Base-by-base conservation (phyloP, 2,797 vertebrate species). In the Graptemys geographica region DNA sequence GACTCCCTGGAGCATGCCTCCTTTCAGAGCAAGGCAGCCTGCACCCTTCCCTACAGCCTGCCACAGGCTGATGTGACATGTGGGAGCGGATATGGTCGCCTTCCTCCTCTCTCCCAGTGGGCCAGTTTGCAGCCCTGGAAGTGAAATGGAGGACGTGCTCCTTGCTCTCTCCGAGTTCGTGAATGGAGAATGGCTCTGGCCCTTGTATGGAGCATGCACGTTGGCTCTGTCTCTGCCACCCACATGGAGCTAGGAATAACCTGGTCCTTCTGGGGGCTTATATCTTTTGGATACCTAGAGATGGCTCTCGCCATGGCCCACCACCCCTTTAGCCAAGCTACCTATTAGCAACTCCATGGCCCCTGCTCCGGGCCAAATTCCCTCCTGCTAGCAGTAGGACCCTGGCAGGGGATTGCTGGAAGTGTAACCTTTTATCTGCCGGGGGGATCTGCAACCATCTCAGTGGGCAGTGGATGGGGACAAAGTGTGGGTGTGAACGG, bases 1-100 rank as follows among this genome's bases (percentile, higher is more conserved):
- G 13, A 90, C 89, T 92, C 84, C 69, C 65, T 6, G 87, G 90
- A 94, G 57, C 78, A 88, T 85, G 93, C 87, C 94, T 88, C 95
- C 86, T 96, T 93, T 95, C 95, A 96, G 90, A 65, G 82, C 92
- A 79, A n/a, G 16, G 31, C 31, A 33, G 33, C 62, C 59, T 33
- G 13, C 4, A 8, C 59, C 59, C 31, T 15, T 65, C 31, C 59
- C 59, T n/a, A 4, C 57, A 59, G 59, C 57, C 57, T 15, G 57
- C 31, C 31, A 8, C 62, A 65, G 62, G 18, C 33, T 5, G 33
- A 33, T 69, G 62, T 19, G 62, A n/a, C 28, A 28, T 33, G 56
- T 16, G 33, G 18, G 62, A 10, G 18, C 18, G 4, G 33, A 19
- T n/a, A 37, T 19, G 15, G 31, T 18, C 2, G 2, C 15, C 59